These are phyloP conservation scores for Drosophila bocqueti DNA, from an alignment of 1,140 invertebrate species.

Conservation along the genomic window DNA sequence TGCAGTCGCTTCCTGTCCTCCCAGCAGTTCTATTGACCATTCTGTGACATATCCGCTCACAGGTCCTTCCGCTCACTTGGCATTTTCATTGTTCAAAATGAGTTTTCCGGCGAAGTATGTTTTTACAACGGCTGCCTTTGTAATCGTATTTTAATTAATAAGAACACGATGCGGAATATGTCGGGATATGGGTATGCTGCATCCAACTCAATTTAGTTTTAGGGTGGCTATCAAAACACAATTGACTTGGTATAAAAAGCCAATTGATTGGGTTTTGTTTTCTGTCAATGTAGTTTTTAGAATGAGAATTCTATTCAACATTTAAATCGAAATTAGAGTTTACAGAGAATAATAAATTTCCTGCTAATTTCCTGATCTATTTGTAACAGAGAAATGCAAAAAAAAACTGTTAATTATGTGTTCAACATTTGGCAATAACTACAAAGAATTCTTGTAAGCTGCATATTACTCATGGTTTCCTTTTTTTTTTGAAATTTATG, in stretches of 20 bases:
- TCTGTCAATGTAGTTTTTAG: not conserved
- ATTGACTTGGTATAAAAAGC: conserved; percentile 1
- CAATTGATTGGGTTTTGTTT: conserved; percentile 2
- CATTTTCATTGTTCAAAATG: conserved; percentile 33
- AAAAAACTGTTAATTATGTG: not conserved
- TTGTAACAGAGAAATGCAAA: not conserved
- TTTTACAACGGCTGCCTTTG: conserved; percentile 27
- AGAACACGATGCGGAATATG: conserved; percentile 1
- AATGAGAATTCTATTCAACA: not conserved
- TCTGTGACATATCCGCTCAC: conserved; percentile 4
- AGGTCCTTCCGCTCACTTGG: conserved; percentile 7
- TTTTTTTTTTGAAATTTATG: not conserved
- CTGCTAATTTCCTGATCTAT: not conserved
- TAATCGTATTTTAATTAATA: conserved; percentile 40
- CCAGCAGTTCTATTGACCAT: conserved; percentile 20
- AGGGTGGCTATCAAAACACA: conserved; percentile 6
- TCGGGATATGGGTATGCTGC: too few species aligned
- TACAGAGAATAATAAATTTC: not conserved
- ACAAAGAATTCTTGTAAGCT: not conserved
- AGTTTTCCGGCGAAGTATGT: not conserved
- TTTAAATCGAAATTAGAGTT: not conserved
- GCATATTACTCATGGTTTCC: not conserved
- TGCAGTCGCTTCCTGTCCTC: conserved; percentile 16
- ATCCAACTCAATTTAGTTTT: not conserved
- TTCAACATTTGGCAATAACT: not conserved